phyloP scores from a whole-genome alignment of 2,113 vertebrate genomes.

The Oncorhynchus kisutch region DNA sequence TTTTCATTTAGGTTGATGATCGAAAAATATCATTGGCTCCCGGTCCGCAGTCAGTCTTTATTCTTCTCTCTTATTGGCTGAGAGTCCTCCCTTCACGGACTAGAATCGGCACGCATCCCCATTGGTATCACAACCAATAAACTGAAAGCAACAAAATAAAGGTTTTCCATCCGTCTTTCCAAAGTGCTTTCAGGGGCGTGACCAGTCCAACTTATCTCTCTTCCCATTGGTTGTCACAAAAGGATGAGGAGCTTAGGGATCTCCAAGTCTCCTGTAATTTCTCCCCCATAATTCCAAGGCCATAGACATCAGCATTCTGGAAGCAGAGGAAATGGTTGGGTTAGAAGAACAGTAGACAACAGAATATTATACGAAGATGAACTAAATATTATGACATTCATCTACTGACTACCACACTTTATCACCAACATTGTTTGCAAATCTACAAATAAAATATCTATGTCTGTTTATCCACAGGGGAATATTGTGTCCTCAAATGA shows the following conservation, averaged over 20 bases:
- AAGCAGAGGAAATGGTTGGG: conserved; percentile 34
- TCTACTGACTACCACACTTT: conserved; percentile 11
- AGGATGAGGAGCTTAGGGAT: conserved; percentile 29
- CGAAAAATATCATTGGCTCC: conserved; percentile 5
- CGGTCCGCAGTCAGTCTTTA: neutral
- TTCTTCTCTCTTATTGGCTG: conserved; percentile 58
- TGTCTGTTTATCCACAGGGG: conserved; percentile 33
- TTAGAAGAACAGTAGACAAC: conserved; percentile 44
- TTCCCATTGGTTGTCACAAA: conserved; percentile 30
- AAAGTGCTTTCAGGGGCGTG: conserved; percentile 58
- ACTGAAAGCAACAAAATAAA: conserved; percentile 37
- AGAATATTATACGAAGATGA: conserved; percentile 28
- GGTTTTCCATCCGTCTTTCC: conserved; percentile 44
- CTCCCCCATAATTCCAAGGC: conserved; percentile 45
- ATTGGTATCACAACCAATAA: conserved; percentile 50
- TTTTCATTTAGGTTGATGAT: conserved; percentile 11
- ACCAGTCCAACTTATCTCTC: conserved; percentile 37
- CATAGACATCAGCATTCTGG: conserved; percentile 73
- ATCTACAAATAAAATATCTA: conserved; percentile 25
- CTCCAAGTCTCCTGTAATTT: conserved; percentile 43
- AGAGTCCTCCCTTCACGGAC: conserved; percentile 38
- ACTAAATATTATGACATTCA: conserved; percentile 55
- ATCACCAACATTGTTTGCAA: conserved; percentile 35
- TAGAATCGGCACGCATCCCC: conserved; percentile 61
- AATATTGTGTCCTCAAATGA: conserved; percentile 30